phyloP scores from a whole-genome alignment of 23 tunicate genomes.

The Halocynthia aurantium region DNA sequence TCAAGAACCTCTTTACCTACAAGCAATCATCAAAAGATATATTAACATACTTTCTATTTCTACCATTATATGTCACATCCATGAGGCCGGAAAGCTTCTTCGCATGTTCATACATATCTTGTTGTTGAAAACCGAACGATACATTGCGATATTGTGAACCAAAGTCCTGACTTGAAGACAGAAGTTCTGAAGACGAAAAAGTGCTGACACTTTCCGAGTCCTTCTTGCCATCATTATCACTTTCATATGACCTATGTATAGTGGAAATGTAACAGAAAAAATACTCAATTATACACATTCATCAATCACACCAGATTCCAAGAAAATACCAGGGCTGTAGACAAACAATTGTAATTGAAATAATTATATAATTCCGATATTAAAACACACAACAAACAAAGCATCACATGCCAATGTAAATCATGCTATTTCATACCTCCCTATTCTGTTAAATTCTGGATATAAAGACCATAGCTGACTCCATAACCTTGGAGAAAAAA shows the following conservation, averaged over 20 bases:
- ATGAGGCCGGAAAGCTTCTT: background rate
- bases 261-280: background rate
- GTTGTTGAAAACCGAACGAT: conserved; percentile 18
- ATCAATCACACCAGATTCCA: too few relatives aligned
- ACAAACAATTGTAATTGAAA: too few relatives aligned
- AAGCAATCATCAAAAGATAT: background rate
- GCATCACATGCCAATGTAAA: too few relatives aligned
- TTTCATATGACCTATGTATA: background rate
- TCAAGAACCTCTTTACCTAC: too few relatives aligned
- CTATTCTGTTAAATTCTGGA: too few relatives aligned
- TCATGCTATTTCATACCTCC: too few relatives aligned
- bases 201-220: background rate
- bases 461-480: too few relatives aligned
- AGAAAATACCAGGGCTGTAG: too few relatives aligned
- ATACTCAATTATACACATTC: too few relatives aligned
- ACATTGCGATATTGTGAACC: conserved; percentile 1
- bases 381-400: too few relatives aligned
- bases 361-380: too few relatives aligned
- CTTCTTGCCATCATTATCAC: background rate
- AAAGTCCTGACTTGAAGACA: background rate
- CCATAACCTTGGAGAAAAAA: too few relatives aligned
- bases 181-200: background rate
- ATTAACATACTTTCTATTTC: conserved; percentile 5
- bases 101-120: conserved; percentile 7
- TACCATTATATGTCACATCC: conserved; percentile 19